phyloP scores from a whole-genome alignment of 2,888 invertebrate species.

The Petrolisthes cinctipes region DNA sequence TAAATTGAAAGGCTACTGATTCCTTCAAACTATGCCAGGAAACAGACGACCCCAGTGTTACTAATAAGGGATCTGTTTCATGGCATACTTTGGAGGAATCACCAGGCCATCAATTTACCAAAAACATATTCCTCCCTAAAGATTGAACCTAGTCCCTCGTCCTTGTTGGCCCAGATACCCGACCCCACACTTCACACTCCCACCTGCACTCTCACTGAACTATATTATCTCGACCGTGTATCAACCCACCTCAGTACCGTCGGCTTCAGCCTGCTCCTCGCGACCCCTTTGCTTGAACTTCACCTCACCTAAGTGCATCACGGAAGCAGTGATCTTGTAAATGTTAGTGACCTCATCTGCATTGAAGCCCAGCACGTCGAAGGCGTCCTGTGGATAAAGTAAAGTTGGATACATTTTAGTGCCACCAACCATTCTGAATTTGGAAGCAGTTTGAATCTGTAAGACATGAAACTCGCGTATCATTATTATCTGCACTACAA shows the following conservation, averaged over 20 bases:
- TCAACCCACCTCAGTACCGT: conserved; percentile 68
- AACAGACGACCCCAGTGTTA: too few species aligned
- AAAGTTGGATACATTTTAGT: neutral
- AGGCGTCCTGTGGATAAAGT: conserved; percentile 66
- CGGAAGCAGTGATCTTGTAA: conserved; percentile 73
- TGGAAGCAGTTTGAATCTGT: neutral
- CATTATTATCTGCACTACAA: too few species aligned
- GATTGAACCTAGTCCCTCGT: neutral
- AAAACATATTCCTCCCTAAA: too few species aligned
- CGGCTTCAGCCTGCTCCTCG: conserved; percentile 74
- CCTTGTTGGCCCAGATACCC: neutral
- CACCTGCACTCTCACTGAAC: too few species aligned
- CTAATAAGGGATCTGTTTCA: too few species aligned
- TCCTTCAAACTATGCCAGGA: too few species aligned
- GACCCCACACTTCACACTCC: too few species aligned
- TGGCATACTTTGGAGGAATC: too few species aligned
- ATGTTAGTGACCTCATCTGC: conserved; percentile 72
- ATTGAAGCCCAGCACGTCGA: conserved; percentile 74
- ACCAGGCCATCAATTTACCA: too few species aligned
- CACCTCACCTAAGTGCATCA: conserved; percentile 75
- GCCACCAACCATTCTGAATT: too few species aligned
- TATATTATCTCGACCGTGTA: neutral
- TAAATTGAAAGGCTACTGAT: too few species aligned
- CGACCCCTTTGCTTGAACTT: conserved; percentile 76
- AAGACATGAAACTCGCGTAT: neutral